These are phyloP conservation scores for Macropus fuliginosus DNA, from an alignment of 2,797 vertebrate genomes.

Conservation along the genomic window DNA sequence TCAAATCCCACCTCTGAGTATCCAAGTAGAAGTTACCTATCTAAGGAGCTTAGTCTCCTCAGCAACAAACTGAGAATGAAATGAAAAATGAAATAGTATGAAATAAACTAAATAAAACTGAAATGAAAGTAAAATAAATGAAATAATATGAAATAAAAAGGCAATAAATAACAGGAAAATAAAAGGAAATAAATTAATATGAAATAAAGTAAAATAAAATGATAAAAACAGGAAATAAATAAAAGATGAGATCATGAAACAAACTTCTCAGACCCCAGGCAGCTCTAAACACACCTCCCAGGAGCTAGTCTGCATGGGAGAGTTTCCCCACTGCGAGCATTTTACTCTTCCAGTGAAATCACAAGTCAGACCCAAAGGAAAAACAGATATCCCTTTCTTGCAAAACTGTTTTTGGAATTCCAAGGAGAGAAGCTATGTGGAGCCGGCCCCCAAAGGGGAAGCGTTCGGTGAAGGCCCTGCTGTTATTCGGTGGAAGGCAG, in stretches of 20 bases:
- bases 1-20: background rate
- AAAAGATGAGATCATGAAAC: background rate
- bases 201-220: too few relatives aligned
- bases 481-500: background rate
- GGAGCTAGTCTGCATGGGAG: background rate
- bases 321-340: background rate
- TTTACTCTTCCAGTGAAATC: background rate
- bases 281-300: background rate
- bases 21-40: background rate
- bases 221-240: background rate
- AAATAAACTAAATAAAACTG: too few relatives aligned
- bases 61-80: background rate
- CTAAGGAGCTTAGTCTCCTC: background rate
- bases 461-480: accelerated
- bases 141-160: background rate
- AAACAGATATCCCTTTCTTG: background rate
- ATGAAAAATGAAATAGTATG: background rate
- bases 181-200: background rate
- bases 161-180: background rate
- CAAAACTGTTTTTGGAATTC: background rate
- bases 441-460: background rate
- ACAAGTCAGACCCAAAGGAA: background rate
- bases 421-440: background rate
- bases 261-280: background rate
- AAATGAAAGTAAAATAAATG: too few relatives aligned